phyloP scores from a whole-genome alignment of 1,140 invertebrate species.

The Nebria ingens region DNA sequence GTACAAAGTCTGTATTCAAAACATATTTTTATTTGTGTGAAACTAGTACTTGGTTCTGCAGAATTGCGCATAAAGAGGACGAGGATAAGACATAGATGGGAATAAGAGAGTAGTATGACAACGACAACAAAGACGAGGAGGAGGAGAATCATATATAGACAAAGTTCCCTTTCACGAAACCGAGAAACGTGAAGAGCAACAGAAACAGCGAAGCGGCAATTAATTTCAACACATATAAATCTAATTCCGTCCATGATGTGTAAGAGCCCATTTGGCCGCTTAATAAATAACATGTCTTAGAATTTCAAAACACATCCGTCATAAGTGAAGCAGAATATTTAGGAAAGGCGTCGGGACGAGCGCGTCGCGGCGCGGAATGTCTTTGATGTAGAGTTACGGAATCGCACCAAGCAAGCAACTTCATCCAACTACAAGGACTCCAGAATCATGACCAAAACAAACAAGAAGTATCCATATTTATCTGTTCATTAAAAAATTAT shows the following conservation, averaged over 20 bases:
- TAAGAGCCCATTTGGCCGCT: slow-evolving; percentile 7
- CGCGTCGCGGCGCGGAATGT: neutral
- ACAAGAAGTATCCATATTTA: neutral
- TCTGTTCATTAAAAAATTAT: neutral
- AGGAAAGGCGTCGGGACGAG: slow-evolving; percentile 5
- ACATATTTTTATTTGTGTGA: no score
- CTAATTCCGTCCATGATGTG: slow-evolving; percentile 6
- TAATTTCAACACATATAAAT: slow-evolving; percentile 10
- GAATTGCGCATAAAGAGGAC: no score
- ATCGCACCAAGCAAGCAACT: no score
- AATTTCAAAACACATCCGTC: slow-evolving; percentile 9
- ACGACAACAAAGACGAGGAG: neutral
- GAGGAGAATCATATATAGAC: no score
- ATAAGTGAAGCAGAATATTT: slow-evolving; percentile 9
- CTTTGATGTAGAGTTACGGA: slow-evolving; percentile 4
- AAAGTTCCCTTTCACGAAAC: no score
- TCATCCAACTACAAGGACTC: no score
- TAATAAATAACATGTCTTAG: slow-evolving; percentile 9
- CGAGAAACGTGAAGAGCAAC: no score
- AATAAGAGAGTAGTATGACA: no score
- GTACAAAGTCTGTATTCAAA: no score
- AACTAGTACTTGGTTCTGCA: no score
- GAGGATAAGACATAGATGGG: no score
- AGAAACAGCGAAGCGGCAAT: no score
- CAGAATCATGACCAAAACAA: neutral